Evolutionary conservation across 1,140 invertebrate species (phyloP), one percentile per base, ranked within the genome.

Genomic region (Oryzaephilus surinamensis): DNA sequence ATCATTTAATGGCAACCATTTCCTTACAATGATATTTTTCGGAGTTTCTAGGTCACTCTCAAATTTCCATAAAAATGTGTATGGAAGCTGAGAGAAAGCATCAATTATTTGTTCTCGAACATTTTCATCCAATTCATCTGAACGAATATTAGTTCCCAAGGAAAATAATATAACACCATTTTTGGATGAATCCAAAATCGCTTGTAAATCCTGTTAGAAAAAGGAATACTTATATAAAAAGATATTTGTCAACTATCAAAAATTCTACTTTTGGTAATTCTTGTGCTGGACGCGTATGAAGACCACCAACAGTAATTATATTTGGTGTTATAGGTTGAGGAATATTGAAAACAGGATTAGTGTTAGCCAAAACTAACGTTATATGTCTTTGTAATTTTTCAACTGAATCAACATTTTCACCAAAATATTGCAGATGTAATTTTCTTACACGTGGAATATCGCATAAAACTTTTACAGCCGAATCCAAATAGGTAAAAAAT

Each of bases 231-330:
- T n/a, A n/a, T n/a, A n/a, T n/a, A n/a, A n/a, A n/a, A n/a, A n/a
- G n/a, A n/a, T n/a, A n/a, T n/a, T n/a, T n/a, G n/a, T n/a, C n/a
- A n/a, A n/a, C n/a, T n/a, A n/a, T n/a, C n/a, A n/a, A n/a, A n/a
- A n/a, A n/a, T n/a, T n/a, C n/a, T n/a, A n/a, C n/a, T n/a, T n/a
- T n/a, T 5, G 18, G 54, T 21, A 63, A 37, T 15, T 38, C 20
- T 13, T 53, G 56, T 13, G 50, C 33, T 26, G 15, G 16, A 32
- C 59, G 57, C 19, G 73, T 59, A 51, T 76, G 73, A 18, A 74
- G 47, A 15, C 73, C 74, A 18, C 72, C 74, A 37, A 77, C 64
- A 51, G 75, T 69, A 17, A 73, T 61, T 14, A 74, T 57, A 51
- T 69, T 68, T 1, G 71, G 69, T 12, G 44, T 16, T 2, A 46